These are phyloP conservation scores for Lycopodina hypogea DNA, from an alignment of 37 sponge, comb jelly and placozoan species.

Conservation along the genomic window DNA sequence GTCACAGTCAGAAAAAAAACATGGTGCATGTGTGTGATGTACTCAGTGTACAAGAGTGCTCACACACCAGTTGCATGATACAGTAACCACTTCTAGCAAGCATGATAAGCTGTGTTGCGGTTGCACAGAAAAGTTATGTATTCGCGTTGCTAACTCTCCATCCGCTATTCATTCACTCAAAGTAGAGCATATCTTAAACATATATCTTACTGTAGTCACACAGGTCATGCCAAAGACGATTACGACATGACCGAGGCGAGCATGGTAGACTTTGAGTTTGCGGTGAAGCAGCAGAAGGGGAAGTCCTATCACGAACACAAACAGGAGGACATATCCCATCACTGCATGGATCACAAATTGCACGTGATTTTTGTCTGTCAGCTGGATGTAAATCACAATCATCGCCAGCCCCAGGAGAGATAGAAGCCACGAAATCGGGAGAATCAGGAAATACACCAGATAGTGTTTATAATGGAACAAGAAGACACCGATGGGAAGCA, in stretches of 20 bases:
- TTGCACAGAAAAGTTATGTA: too few species aligned
- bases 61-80: too few species aligned
- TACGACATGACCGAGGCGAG: conserved; percentile 33
- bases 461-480: conserved; percentile 10
- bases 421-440: conserved; percentile 3
- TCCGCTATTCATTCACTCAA: too few species aligned
- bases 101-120: too few species aligned
- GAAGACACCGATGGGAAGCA: conserved; percentile 52
- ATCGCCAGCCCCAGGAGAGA: conserved; percentile 31
- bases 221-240: conserved; percentile 51
- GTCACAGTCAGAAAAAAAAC: too few species aligned
- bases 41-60: too few species aligned
- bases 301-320: conserved; percentile 10
- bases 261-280: conserved; percentile 15
- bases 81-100: too few species aligned
- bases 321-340: conserved; percentile 40
- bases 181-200: too few species aligned
- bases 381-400: conserved; percentile 29
- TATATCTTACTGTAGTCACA: conserved; percentile 42
- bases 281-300: conserved; percentile 27
- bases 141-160: too few species aligned
- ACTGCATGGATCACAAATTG: conserved; percentile 27
- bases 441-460: conserved; percentile 37
- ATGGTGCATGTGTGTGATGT: too few species aligned
- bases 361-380: conserved; percentile 34